Percentiles rank a stretch among this genome's conserved stretches.
Conservation (phyloP, 2,113 vertebrate genomes). For the Plecotus auritus region DNA sequence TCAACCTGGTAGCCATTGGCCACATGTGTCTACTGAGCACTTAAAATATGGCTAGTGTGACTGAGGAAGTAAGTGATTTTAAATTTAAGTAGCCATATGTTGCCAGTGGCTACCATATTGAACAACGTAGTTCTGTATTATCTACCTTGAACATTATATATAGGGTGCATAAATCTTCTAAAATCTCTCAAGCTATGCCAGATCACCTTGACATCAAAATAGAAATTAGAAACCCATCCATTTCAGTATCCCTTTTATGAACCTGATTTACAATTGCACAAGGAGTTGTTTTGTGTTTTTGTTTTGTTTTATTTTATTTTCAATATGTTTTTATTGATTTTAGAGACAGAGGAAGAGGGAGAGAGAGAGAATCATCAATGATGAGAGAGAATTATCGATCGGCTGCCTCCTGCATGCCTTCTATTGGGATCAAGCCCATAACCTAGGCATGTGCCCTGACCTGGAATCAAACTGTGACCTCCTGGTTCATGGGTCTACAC, state of each 20-base stretch:
- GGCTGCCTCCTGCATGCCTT: no score
- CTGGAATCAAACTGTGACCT: no score
- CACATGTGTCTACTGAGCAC: not conserved
- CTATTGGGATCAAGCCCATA: no score
- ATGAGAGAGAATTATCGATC: no score
- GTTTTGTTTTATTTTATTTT: no score
- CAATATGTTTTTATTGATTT: no score
- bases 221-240: not conserved
- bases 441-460: no score
- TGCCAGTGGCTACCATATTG: not conserved
- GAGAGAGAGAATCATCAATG: no score
- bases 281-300: not conserved
- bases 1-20: not conserved
- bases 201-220: not conserved
- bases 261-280: not conserved
- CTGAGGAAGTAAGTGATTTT: not conserved
- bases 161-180: not conserved
- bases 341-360: no score
- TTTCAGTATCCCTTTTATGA: not conserved
- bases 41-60: slow-evolving; percentile 13
- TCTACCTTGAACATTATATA: not conserved
- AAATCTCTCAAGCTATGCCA: not conserved
- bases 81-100: slow-evolving; percentile 7
- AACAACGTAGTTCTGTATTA: not conserved
- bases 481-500: no score